Conservation (phyloP, 2,113 vertebrate genomes). For the Dipodomys ordii region DNA sequence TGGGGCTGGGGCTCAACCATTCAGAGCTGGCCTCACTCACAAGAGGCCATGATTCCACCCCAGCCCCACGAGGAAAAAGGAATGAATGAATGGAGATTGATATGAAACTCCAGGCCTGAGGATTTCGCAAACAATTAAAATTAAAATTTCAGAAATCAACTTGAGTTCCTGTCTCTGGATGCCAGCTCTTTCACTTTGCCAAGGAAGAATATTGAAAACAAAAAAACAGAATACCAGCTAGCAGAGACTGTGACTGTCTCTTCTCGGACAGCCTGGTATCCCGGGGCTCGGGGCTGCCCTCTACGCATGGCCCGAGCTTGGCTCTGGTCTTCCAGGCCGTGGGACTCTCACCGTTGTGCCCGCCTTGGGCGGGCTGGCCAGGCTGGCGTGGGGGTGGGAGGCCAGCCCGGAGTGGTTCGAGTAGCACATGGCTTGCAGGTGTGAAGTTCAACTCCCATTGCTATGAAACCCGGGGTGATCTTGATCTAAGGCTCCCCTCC, state of each 20-base stretch:
- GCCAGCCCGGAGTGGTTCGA: neutral
- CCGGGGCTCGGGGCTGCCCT: fast-evolving
- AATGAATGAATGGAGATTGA: neutral
- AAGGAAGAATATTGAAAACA: conserved; percentile 43
- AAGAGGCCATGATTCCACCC: neutral
- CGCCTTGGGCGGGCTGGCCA: neutral
- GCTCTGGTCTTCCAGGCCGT: fast-evolving
- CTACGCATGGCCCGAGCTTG: fast-evolving
- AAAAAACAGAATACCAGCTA: neutral
- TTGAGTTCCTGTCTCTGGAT: conserved; percentile 24
- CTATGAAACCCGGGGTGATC: too few species aligned
- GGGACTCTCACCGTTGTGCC: too few species aligned
- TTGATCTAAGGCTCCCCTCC: too few species aligned
- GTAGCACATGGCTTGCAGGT: too few species aligned
- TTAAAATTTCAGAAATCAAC: conserved; percentile 47
- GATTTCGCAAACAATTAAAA: conserved; percentile 65
- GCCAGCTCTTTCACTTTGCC: conserved; percentile 48
- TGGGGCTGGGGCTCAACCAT: neutral
- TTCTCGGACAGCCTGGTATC: fast-evolving
- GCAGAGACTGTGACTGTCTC: fast-evolving
- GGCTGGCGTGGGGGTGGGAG: neutral
- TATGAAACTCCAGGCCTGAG: neutral
- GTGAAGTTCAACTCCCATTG: too few species aligned
- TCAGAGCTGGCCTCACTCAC: neutral
- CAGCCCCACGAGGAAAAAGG: too few species aligned